Percentiles rank a stretch among this genome's conserved stretches.
These are phyloP conservation scores for Agrotis ipsilon DNA, from an alignment of 2,888 invertebrate species.

Conservation along the genomic window DNA sequence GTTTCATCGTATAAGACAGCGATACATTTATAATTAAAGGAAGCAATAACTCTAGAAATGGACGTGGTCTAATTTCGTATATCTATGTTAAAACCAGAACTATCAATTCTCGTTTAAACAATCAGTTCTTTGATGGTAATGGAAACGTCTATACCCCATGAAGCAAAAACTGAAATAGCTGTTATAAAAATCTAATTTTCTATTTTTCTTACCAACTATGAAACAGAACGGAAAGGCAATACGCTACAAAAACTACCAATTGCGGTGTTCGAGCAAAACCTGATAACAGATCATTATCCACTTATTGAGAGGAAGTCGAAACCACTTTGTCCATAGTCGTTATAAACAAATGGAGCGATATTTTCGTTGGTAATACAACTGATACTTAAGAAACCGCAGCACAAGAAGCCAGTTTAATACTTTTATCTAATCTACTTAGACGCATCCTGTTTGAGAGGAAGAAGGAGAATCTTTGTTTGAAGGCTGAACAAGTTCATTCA, in stretches of 20 bases:
- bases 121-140: conserved; percentile 36
- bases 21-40: conserved; percentile 41
- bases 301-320: conserved; percentile 87
- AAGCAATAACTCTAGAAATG: conserved; percentile 49
- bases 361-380: conserved; percentile 62
- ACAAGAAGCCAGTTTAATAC: conserved; percentile 55
- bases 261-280: conserved; percentile 79
- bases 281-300: conserved; percentile 87
- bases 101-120: conserved; percentile 9
- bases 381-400: conserved; percentile 62
- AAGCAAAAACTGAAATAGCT: conserved; percentile 37
- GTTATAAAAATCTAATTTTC: conserved; percentile 61
- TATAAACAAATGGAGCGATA: conserved; percentile 77
- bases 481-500: conserved; percentile 43
- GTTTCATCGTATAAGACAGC: conserved; percentile 22
- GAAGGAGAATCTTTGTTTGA: conserved; percentile 42
- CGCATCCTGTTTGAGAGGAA: conserved; percentile 52
- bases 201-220: conserved; percentile 64
- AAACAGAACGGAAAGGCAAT: conserved; percentile 78
- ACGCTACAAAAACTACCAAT: conserved; percentile 77
- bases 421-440: conserved; percentile 59
- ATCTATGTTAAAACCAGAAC: conserved; percentile 11
- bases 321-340: conserved; percentile 78
- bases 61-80: conserved; percentile 17
- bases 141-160: conserved; percentile 16